A percentile compares a stretch with the other conserved stretches of the same genome.
These are phyloP conservation scores for pig (Sus scrofa) DNA, from an alignment of 2,113 vertebrate species.

Conservation along the genomic window DNA sequence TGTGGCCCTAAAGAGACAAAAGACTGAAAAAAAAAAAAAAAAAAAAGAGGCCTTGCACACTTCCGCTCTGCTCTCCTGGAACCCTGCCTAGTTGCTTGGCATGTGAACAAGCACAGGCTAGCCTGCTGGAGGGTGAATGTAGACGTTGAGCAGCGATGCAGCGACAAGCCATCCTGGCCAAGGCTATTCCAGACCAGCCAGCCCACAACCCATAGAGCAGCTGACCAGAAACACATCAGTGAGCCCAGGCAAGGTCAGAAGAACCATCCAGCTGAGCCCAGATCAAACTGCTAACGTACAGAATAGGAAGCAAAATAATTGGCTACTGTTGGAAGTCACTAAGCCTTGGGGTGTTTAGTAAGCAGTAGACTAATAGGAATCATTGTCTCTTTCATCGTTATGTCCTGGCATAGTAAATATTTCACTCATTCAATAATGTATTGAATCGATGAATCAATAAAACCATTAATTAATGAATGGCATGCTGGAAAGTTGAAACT, in stretches of 20 bases:
- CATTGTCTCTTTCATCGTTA: neutral
- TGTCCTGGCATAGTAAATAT: neutral
- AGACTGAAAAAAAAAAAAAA: too few species aligned
- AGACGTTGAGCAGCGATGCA: neutral
- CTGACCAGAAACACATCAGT: neutral
- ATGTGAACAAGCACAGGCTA: neutral
- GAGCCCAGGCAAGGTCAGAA: slow-evolving; percentile 53
- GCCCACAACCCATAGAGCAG: neutral
- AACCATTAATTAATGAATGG: neutral
- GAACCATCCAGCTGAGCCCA: slow-evolving; percentile 33
- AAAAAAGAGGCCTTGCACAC: neutral
- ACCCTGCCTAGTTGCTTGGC: neutral
- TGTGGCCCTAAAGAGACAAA: too few species aligned
- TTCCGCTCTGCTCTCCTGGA: neutral
- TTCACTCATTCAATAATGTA: slow-evolving; percentile 6
- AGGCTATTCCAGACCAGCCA: slow-evolving; percentile 7
- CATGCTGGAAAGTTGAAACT: slow-evolving; percentile 6
- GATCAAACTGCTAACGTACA: neutral
- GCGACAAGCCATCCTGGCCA: neutral
- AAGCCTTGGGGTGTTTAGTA: neutral
- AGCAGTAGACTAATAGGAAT: slow-evolving; percentile 10
- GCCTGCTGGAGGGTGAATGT: neutral
- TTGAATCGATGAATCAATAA: neutral
- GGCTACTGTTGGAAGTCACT: neutral
- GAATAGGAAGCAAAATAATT: neutral